Conservation (phyloP, 2,888 invertebrate genomes). For the Antheraea assamensis region DNA sequence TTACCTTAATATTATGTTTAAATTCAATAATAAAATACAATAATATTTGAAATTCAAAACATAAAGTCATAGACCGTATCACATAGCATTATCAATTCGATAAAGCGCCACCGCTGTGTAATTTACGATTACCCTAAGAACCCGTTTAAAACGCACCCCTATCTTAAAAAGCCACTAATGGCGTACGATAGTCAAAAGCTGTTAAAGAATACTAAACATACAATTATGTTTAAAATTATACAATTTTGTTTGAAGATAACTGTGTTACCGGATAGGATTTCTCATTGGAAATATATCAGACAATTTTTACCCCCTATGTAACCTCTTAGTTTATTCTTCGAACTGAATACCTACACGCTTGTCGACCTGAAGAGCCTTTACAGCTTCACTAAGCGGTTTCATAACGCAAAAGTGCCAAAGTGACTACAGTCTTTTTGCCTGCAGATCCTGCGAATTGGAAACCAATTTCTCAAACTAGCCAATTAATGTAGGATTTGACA, state of each 20-base stretch:
- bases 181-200: not conserved
- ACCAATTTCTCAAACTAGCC: too few species aligned
- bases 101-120: not conserved
- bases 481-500: too few species aligned
- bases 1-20: not conserved
- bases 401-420: too few species aligned
- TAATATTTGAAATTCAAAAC: not conserved
- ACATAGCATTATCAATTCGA: not conserved
- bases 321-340: too few species aligned
- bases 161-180: not conserved
- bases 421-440: too few species aligned
- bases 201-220: not conserved
- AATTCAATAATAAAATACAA: not conserved
- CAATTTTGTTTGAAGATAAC: not conserved
- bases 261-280: not conserved
- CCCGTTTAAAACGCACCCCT: not conserved
- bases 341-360: too few species aligned
- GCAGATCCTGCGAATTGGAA: too few species aligned
- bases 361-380: too few species aligned
- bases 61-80: conserved; percentile 1
- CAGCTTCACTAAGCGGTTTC: too few species aligned
- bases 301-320: too few species aligned
- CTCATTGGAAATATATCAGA: too few species aligned
- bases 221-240: not conserved
- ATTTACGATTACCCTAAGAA: conserved; percentile 8